phyloP scores from a whole-genome alignment of 2,888 invertebrate species.

The Orthonychiurus folsomi region DNA sequence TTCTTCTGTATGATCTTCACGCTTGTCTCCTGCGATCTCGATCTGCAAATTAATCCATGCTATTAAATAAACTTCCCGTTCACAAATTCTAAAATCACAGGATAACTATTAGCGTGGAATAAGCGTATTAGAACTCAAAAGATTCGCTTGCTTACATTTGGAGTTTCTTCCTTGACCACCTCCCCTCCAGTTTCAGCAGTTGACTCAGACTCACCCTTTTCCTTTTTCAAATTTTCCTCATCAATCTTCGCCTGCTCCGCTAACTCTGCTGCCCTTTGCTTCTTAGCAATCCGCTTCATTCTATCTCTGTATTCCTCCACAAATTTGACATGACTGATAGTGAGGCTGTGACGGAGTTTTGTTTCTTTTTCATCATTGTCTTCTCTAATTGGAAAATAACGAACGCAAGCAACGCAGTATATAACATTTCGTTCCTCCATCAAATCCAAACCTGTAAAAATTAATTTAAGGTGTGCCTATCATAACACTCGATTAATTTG shows the following conservation, averaged over 20 bases:
- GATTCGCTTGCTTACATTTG: no score
- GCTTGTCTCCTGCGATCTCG: slow-evolving; percentile 4
- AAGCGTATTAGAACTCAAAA: no score
- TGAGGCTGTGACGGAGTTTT: slow-evolving; percentile 35
- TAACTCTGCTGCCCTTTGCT: slow-evolving; percentile 24
- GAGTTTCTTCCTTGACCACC: no score
- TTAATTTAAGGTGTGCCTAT: neutral
- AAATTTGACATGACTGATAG: slow-evolving; percentile 33
- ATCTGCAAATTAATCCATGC: no score
- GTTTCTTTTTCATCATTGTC: slow-evolving; percentile 30
- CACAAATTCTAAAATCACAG: no score
- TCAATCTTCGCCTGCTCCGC: slow-evolving; percentile 21
- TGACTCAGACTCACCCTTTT: slow-evolving; percentile 15
- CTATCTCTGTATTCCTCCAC: slow-evolving; percentile 35
- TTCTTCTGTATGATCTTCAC: slow-evolving; percentile 13
- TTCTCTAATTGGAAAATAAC: slow-evolving; percentile 38
- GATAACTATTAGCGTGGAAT: neutral
- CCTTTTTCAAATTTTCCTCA: slow-evolving; percentile 23
- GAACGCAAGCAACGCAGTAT: slow-evolving; percentile 36
- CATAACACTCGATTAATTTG: no score
- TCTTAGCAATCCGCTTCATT: slow-evolving; percentile 21
- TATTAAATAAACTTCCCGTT: no score
- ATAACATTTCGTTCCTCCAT: slow-evolving; percentile 35
- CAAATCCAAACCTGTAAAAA: slow-evolving; percentile 30
- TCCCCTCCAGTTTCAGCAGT: no score